Evolutionary conservation across 1,140 invertebrate genomes (phyloP).

Genomic region (Periplaneta americana): DNA sequence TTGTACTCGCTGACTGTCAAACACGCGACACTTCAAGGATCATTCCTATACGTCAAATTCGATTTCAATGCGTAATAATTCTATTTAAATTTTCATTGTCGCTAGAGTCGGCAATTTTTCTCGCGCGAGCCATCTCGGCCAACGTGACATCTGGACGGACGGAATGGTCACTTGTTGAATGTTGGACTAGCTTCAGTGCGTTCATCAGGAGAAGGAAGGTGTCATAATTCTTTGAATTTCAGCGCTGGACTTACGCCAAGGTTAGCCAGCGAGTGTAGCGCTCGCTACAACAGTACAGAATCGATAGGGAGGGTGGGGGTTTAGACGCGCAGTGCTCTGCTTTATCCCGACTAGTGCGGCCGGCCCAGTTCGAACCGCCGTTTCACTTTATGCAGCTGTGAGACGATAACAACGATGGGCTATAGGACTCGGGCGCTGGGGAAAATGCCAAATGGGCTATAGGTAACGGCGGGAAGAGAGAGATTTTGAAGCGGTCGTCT

Average conservation of each 20-base stretch:
- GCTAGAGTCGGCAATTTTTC: background rate
- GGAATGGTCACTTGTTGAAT: conserved; percentile 17
- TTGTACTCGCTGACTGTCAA: no score
- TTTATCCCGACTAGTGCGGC: conserved; percentile 6
- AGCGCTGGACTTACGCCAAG: conserved; percentile 12
- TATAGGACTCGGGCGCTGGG: conserved; percentile 46
- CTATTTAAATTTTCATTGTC: background rate
- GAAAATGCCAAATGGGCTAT: conserved; percentile 50
- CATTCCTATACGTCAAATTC: no score
- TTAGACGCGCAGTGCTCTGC: conserved; percentile 5
- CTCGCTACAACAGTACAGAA: conserved; percentile 2
- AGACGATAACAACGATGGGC: conserved; percentile 50
- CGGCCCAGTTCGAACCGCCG: conserved; percentile 24
- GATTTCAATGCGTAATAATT: background rate
- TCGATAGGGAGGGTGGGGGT: conserved; percentile 13
- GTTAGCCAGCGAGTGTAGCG: conserved; percentile 2
- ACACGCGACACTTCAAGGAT: no score
- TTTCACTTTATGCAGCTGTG: conserved; percentile 48
- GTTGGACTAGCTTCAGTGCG: background rate
- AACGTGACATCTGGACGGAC: background rate
- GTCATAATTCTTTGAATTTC: conserved; percentile 18
- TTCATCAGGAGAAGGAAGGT: background rate
- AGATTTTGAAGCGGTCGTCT: conserved; percentile 20
- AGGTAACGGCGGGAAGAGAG: conserved; percentile 21
- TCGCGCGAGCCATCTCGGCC: background rate